Conservation (phyloP, 1,140 invertebrate species). For the Medauroidea extradentata region DNA sequence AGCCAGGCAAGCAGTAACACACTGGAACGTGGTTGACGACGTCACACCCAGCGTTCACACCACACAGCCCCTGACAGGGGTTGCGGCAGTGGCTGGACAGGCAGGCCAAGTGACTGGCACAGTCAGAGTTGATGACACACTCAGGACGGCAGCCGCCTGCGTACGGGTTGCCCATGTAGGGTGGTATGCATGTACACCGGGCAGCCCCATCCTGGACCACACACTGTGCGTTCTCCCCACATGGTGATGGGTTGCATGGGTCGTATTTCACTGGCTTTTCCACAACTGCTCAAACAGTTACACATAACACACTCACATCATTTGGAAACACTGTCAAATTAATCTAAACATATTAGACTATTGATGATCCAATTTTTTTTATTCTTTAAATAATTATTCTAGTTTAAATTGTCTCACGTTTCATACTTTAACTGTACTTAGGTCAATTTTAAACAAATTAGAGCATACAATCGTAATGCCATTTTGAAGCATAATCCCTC, state of each 20-base stretch:
- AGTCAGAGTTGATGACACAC: constrained; percentile 74
- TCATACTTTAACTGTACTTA: too few relatives aligned
- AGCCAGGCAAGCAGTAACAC: constrained; percentile 70
- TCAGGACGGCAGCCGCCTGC: constrained; percentile 60
- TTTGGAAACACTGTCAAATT: too few relatives aligned
- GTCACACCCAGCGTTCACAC: constrained; percentile 68
- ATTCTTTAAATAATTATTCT: too few relatives aligned
- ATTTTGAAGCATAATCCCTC: too few relatives aligned
- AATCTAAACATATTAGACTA: too few relatives aligned
- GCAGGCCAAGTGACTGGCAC: constrained; percentile 71
- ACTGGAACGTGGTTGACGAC: constrained; percentile 77
- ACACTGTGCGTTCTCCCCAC: constrained; percentile 76
- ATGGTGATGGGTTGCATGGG: constrained; percentile 75
- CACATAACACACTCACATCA: too few relatives aligned
- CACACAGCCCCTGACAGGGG: constrained; percentile 81
- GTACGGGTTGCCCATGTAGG: constrained; percentile 69
- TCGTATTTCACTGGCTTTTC: constrained; percentile 48
- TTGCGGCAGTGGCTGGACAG: constrained; percentile 79
- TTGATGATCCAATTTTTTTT: too few relatives aligned
- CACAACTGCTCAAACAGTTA: constrained; percentile 20
- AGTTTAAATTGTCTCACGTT: too few relatives aligned
- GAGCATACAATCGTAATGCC: too few relatives aligned
- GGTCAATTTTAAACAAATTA: too few relatives aligned
- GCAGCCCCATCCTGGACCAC: constrained; percentile 57
- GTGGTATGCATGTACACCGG: constrained; percentile 75